Evolutionary conservation across 2,797 vertebrate genomes (phyloP).

Genomic region (Loris lydekkerianus): DNA sequence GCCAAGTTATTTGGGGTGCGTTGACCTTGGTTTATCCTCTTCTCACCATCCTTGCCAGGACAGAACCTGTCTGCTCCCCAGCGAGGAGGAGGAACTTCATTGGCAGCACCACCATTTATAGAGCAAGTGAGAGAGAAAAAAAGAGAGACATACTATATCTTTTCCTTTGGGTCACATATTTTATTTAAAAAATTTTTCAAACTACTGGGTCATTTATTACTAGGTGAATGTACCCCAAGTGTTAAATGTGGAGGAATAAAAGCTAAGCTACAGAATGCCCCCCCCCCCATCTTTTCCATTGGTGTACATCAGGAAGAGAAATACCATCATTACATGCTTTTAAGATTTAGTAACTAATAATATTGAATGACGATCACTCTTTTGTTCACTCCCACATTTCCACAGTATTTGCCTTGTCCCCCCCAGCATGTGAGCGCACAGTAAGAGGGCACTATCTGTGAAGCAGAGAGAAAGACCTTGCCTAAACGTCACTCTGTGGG

Average conservation of each 20-base stretch:
- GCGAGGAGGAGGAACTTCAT: background rate
- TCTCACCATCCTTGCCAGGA: background rate
- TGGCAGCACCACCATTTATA: background rate
- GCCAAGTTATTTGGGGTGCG: background rate
- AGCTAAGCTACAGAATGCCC: background rate
- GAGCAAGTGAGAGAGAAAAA: background rate
- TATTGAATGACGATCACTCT: background rate
- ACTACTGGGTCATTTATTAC: background rate
- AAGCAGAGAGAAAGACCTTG: background rate
- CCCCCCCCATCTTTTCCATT: background rate
- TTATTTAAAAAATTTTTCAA: constrained; percentile 42
- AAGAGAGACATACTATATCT: background rate
- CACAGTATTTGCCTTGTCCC: background rate
- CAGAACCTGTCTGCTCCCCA: background rate
- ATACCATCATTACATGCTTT: background rate
- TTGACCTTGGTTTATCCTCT: background rate
- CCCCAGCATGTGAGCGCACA: background rate
- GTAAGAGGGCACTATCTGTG: background rate
- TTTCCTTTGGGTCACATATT: constrained; percentile 23
- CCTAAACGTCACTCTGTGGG: background rate
- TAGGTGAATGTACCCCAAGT: background rate
- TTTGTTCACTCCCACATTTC: background rate
- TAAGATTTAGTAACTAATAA: constrained; percentile 13
- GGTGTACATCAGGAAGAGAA: background rate
- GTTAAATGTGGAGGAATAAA: constrained; percentile 25